Evolutionary conservation across 2,113 vertebrate genomes (phyloP).

Genomic region (Callorhinus ursinus): DNA sequence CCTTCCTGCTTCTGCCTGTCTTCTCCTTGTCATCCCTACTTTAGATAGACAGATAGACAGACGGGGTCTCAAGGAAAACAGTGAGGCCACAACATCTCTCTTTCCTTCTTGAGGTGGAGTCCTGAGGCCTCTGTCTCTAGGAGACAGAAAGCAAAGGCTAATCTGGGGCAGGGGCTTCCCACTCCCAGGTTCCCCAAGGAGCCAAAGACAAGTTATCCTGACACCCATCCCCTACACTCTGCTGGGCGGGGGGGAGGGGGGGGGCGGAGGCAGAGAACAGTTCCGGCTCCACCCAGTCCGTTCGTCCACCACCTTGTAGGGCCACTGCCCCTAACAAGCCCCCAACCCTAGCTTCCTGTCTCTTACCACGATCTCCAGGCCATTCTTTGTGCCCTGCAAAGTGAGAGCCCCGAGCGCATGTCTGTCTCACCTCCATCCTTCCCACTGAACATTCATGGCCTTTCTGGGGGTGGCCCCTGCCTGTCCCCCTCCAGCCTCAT

Average conservation of each 20-base stretch:
- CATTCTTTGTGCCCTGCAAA: rapidly evolving
- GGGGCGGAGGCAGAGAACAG: background rate
- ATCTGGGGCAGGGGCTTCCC: background rate
- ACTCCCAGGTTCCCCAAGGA: background rate
- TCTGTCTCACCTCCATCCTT: background rate
- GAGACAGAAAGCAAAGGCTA: background rate
- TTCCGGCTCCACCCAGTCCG: background rate
- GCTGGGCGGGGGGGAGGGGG: too few relatives aligned
- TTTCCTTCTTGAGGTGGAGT: background rate
- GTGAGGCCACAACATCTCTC: background rate
- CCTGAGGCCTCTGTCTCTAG: background rate
- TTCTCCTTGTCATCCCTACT: background rate
- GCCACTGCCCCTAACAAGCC: rapidly evolving
- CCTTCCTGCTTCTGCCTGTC: background rate
- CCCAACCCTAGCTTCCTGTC: background rate
- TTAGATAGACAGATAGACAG: background rate
- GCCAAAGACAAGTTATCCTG: background rate
- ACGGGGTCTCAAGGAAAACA: background rate
- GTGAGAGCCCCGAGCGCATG: background rate
- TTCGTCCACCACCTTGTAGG: background rate
- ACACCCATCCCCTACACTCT: background rate
- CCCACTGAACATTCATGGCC: background rate
- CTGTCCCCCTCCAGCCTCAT: too few relatives aligned
- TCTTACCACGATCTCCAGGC: background rate
- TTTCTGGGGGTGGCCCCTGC: background rate